These are phyloP conservation scores for Talpa occidentalis DNA, from an alignment of 2,113 vertebrate species.

Conservation along the genomic window DNA sequence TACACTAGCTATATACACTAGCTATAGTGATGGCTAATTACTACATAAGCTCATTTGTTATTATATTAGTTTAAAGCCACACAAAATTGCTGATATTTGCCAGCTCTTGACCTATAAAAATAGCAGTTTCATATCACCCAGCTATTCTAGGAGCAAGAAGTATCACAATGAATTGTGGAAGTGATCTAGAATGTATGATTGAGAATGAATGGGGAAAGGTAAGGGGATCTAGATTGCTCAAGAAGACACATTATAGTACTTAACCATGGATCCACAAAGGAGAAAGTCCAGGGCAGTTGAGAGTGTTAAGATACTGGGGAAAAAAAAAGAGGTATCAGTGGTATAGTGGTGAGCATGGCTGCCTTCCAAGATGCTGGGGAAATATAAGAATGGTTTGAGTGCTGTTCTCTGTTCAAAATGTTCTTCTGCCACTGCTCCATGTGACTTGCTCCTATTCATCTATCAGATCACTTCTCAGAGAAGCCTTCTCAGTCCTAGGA, in stretches of 20 bases:
- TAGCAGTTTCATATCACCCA: background rate
- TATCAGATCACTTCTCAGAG: background rate
- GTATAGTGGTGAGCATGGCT: conserved; percentile 90
- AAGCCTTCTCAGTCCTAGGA: background rate
- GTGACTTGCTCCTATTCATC: background rate
- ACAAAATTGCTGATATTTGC: background rate
- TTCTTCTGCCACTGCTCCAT: background rate
- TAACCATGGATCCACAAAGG: background rate
- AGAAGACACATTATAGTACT: background rate
- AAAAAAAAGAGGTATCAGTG: no score
- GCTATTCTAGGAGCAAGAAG: background rate
- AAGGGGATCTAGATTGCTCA: background rate
- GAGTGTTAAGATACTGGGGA: background rate
- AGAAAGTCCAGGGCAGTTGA: background rate
- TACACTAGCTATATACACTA: background rate
- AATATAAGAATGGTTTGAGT: no score
- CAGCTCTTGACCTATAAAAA: background rate
- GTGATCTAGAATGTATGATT: background rate
- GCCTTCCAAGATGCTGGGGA: conserved; percentile 83
- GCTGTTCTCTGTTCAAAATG: background rate
- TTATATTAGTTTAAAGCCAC: background rate
- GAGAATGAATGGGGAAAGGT: background rate
- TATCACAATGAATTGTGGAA: background rate
- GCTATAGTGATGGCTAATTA: background rate
- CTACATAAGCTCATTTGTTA: background rate